Conservation (phyloP, 2,113 vertebrate species). For the Barbus barbus region DNA sequence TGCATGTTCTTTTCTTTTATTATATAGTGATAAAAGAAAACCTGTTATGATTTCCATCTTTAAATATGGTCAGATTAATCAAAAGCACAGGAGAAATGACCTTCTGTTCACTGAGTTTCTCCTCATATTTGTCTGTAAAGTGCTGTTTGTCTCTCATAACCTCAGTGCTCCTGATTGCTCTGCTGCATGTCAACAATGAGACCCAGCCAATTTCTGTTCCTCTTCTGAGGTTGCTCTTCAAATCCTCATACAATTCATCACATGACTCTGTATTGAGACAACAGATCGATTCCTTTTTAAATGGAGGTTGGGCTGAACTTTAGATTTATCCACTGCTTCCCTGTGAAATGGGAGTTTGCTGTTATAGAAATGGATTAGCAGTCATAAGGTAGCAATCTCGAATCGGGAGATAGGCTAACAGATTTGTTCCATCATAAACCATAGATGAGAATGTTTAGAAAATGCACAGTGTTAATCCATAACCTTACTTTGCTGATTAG, state of each 20-base stretch:
- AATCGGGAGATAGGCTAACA: constrained; percentile 18
- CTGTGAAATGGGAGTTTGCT: constrained; percentile 38
- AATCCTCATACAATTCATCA: constrained; percentile 49
- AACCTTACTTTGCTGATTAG: constrained; percentile 1
- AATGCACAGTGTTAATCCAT: background rate
- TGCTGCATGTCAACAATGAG: constrained; percentile 40
- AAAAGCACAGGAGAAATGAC: background rate
- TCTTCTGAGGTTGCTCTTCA: constrained; percentile 27
- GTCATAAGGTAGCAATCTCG: constrained; percentile 24
- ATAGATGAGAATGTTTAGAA: constrained; percentile 31
- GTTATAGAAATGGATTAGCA: constrained; percentile 54
- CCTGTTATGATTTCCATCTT: background rate
- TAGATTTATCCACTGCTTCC: constrained; percentile 51
- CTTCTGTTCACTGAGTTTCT: background rate
- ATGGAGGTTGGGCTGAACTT: constrained; percentile 46
- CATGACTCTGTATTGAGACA: constrained; percentile 40
- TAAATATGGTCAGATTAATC: background rate
- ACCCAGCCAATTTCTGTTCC: constrained; percentile 37
- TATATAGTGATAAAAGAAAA: too few species aligned
- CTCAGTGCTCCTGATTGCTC: constrained; percentile 13
- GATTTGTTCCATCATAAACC: constrained; percentile 34
- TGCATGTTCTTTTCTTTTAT: too few species aligned
- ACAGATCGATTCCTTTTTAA: constrained; percentile 54
- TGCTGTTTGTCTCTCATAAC: constrained; percentile 34
- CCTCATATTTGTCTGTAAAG: background rate